Evolutionary conservation across 2,888 invertebrate genomes (phyloP), one percentile per base, ranked within the genome.

Genomic region (Trypoxylon attenuatum): DNA sequence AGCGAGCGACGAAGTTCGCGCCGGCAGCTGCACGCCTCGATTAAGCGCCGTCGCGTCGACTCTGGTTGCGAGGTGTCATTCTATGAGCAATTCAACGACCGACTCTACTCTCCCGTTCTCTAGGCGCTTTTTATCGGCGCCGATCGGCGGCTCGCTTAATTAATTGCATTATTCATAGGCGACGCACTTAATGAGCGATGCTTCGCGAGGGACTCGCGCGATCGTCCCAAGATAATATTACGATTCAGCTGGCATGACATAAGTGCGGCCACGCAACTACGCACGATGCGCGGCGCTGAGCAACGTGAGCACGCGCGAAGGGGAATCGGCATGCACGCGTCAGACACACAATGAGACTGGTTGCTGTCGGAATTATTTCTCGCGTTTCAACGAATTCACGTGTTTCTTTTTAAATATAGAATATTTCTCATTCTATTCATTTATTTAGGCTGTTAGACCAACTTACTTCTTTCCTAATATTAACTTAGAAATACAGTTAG

Each of bases 141-240:
- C 1, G n/a, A 47, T 29, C 47, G 29, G 2, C 19, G n/a, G 18
- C 50, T 21, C 50, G 16, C 41, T 15, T 39, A 67, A 78, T 75
- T 75, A 73, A 81, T 72, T 69, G 74, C 66, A 61, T 70, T 72
- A 77, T 74, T 76, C 71, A 70, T 73, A 56, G 52, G 19, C 43
- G 53, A 38, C 29, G 49, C 23, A 57, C 38, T 68, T 66, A 73
- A 71, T 50, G 63, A 71, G 42, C 41, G 64, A 62, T 22, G 23
- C 23, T 27, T 25, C 33, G 18, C 15, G 15, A 21, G 16, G 2
- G 21, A 27, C 5, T 15, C 29, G 5, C n/a, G n/a, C 2, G 21
- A 18, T 5, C n/a, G n/a, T n/a, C n/a, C 21, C 6, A 27, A 5
- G 21, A 61, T 52, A 59, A 69, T 69, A 75, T 78, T 74, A 70